phyloP scores from a whole-genome alignment of 2,797 vertebrate genomes.

The Xenopus petersii region DNA sequence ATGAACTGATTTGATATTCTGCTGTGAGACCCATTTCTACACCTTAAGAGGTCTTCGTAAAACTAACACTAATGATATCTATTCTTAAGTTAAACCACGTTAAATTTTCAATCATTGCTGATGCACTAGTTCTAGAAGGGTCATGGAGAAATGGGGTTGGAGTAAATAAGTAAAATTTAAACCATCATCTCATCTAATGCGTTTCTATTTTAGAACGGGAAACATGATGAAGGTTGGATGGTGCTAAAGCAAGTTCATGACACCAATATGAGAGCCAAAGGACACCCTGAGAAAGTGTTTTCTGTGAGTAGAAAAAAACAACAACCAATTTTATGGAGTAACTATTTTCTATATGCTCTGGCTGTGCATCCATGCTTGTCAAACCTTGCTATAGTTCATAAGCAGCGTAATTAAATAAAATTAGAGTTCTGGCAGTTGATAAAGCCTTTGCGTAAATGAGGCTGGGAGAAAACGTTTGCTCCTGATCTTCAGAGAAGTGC shows the following conservation, averaged over 20 bases:
- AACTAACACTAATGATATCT: no score
- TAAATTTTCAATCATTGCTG: no score
- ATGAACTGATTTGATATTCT: no score
- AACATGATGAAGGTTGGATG: slow-evolving; percentile 96
- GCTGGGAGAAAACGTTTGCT: not conserved
- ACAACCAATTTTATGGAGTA: not conserved
- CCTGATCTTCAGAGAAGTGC: not conserved
- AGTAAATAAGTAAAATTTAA: not conserved
- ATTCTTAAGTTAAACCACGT: no score
- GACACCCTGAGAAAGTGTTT: slow-evolving; percentile 92
- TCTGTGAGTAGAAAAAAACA: slow-evolving; percentile 73
- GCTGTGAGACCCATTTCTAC: no score
- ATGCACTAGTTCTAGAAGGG: no score
- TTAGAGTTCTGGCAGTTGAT: slow-evolving; percentile 9
- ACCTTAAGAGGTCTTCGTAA: no score
- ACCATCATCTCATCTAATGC: no score
- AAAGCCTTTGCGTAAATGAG: not conserved
- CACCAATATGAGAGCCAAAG: slow-evolving; percentile 97
- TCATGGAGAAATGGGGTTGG: not conserved
- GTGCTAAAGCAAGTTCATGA: slow-evolving; percentile 97
- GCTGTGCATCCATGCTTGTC: not conserved
- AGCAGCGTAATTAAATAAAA: slow-evolving; percentile 9
- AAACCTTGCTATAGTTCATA: not conserved
- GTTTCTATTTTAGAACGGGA: slow-evolving; percentile 79
- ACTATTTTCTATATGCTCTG: no score